These are phyloP conservation scores for Corythornis cristatus DNA, from an alignment of 2,113 vertebrate species.

Conservation along the genomic window DNA sequence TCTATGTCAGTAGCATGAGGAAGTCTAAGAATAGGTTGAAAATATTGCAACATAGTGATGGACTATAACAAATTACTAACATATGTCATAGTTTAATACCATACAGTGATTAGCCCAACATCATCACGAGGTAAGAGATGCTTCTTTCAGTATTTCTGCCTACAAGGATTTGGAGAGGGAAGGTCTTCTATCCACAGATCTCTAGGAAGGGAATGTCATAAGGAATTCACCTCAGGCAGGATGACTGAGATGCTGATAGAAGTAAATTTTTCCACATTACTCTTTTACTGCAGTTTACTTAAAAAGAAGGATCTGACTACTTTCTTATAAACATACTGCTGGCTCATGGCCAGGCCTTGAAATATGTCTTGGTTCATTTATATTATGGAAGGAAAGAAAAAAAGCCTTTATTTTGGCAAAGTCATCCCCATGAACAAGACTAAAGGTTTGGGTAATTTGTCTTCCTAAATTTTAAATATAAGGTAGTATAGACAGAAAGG, in stretches of 20 bases:
- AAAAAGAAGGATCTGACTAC: background rate
- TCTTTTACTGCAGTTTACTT: background rate
- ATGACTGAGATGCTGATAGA: background rate
- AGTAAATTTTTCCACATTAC: background rate
- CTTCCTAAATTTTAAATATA: background rate
- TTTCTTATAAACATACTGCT: background rate
- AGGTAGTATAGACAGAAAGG: background rate
- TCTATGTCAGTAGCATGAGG: background rate
- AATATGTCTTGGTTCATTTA: background rate
- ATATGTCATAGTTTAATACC: background rate
- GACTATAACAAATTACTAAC: background rate
- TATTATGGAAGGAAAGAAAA: background rate
- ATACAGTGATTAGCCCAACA: background rate
- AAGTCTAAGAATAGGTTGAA: background rate
- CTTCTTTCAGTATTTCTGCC: background rate
- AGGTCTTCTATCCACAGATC: background rate
- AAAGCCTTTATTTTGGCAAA: constrained; percentile 13
- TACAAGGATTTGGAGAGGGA: background rate
- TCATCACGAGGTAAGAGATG: background rate
- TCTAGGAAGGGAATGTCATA: background rate
- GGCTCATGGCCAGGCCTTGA: background rate
- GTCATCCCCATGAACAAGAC: background rate
- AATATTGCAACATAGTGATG: background rate
- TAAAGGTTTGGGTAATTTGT: background rate
- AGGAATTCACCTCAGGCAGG: background rate